These are phyloP conservation scores for Spodoptera litura DNA, from an alignment of 1,140 invertebrate species.

Conservation along the genomic window DNA sequence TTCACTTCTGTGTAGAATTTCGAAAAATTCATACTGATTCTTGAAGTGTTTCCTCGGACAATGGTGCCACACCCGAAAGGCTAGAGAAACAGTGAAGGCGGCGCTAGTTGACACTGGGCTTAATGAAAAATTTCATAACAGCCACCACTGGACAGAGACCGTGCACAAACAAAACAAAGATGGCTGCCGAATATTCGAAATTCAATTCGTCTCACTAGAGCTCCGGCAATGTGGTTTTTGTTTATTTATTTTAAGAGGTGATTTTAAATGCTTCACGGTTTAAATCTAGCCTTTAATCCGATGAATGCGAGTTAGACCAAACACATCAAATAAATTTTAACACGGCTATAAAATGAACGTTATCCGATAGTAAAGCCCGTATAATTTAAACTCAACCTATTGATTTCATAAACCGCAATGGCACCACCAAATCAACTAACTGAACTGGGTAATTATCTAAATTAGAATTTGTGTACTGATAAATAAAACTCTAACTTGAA, in stretches of 20 bases:
- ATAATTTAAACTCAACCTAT: too few relatives aligned
- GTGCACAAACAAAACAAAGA: constrained; percentile 52
- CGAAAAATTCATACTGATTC: background rate
- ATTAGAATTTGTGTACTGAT: too few relatives aligned
- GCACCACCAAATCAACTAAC: too few relatives aligned
- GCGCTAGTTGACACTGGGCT: constrained; percentile 62
- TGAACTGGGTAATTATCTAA: too few relatives aligned
- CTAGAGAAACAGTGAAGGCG: constrained; percentile 53
- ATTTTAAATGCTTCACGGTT: background rate
- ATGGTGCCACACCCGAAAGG: constrained; percentile 38
- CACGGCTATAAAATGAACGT: too few relatives aligned
- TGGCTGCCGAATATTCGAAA: constrained; percentile 46
- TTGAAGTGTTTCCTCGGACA: background rate
- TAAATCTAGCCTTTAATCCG: too few relatives aligned
- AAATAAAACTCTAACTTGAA: too few relatives aligned
- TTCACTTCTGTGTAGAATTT: background rate
- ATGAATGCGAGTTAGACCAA: too few relatives aligned
- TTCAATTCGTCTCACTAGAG: constrained; percentile 41
- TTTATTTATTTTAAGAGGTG: background rate
- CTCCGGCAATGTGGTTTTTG: constrained; percentile 3
- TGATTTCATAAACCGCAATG: too few relatives aligned
- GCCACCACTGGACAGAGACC: constrained; percentile 43
- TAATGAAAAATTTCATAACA: constrained; percentile 77
- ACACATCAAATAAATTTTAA: too few relatives aligned
- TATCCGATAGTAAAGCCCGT: too few relatives aligned